phyloP scores from a whole-genome alignment of 2,797 vertebrate genomes.

The Prionace glauca region DNA sequence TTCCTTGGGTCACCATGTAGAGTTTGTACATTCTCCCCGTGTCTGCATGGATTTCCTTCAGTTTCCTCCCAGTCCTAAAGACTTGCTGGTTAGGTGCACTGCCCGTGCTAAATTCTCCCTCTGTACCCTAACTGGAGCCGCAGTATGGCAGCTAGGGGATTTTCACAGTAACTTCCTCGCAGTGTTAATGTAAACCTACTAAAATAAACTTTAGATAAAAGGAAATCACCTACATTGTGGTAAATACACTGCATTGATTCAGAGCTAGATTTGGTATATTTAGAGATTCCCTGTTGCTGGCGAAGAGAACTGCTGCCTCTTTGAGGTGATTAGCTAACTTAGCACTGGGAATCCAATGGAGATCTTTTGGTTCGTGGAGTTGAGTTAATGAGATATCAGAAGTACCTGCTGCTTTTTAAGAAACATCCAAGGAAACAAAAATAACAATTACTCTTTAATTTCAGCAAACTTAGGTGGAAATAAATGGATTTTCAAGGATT shows the following conservation, averaged over 20 bases:
- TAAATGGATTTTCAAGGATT: background rate
- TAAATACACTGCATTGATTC: background rate
- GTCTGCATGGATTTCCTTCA: no score
- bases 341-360: background rate
- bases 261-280: background rate
- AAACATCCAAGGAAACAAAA: background rate
- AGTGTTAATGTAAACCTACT: no score
- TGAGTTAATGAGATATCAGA: background rate
- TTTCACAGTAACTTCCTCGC: no score
- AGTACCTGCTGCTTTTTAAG: background rate
- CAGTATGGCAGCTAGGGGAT: no score
- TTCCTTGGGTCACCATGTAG: no score
- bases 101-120: no score
- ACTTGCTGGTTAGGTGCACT: no score
- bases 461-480: constrained; percentile 7
- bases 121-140: no score
- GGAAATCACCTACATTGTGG: background rate
- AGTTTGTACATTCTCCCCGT: no score
- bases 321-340: background rate
- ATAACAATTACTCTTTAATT: background rate
- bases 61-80: no score
- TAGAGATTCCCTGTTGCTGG: background rate
- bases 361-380: background rate
- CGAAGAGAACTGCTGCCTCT: background rate
- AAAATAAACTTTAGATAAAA: no score